Evolutionary conservation across 2,797 vertebrate genomes (phyloP).

Genomic region (Malurus splendens): DNA sequence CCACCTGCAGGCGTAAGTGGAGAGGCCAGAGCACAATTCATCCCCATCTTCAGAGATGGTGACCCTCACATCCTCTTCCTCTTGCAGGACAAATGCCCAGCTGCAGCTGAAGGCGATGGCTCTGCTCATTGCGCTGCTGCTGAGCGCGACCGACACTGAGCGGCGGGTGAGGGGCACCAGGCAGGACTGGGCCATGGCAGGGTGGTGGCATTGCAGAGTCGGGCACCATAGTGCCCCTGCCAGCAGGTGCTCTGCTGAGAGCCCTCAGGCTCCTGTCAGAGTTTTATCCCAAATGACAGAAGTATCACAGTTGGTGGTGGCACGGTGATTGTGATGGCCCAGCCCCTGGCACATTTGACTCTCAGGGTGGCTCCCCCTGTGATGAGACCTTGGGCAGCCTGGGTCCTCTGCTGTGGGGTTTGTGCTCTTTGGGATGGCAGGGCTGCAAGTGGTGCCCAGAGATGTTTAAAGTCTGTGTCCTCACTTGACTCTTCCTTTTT

Average conservation of each 20-base stretch:
- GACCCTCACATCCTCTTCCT: neutral
- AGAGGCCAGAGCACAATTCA: accelerated
- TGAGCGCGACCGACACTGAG: constrained; percentile 78
- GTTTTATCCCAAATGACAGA: neutral
- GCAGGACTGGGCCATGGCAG: neutral
- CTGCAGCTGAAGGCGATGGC: constrained; percentile 97
- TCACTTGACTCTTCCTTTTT: neutral
- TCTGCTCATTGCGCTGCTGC: constrained; percentile 87
- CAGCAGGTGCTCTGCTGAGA: accelerated
- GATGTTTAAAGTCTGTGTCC: neutral
- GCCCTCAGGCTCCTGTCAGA: neutral
- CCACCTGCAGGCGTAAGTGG: constrained; percentile 90
- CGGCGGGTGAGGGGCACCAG: constrained; percentile 72
- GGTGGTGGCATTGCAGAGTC: neutral
- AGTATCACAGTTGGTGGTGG: neutral
- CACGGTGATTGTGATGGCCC: neutral
- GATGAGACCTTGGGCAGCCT: neutral
- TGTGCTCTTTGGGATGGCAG: neutral
- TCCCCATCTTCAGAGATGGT: neutral
- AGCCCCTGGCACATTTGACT: neutral
- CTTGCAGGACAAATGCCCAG: constrained; percentile 83
- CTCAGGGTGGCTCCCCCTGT: accelerated
- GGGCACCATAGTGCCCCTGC: neutral
- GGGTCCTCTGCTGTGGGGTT: neutral
- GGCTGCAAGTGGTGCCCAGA: neutral